phyloP scores from a whole-genome alignment of 2,113 vertebrate genomes.

The Gambusia affinis region DNA sequence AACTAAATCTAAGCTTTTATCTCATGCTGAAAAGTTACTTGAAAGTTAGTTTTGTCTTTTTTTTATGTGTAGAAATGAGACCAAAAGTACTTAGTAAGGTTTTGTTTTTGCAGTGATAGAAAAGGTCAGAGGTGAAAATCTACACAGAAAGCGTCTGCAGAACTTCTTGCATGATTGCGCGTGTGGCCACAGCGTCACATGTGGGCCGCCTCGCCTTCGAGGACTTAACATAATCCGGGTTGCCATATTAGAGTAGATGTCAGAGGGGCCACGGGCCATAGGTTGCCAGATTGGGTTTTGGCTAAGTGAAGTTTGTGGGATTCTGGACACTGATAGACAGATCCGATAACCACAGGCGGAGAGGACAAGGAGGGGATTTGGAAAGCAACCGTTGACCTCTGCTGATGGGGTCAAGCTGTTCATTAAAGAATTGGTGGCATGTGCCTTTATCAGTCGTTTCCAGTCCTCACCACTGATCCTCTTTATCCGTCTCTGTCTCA shows the following conservation, averaged over 20 bases:
- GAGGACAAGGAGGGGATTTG: slow-evolving; percentile 63
- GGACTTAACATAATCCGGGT: slow-evolving; percentile 66
- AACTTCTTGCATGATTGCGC: slow-evolving; percentile 14
- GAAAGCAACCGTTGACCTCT: slow-evolving; percentile 71
- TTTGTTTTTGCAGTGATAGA: not conserved
- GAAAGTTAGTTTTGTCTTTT: no score
- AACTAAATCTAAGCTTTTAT: no score
- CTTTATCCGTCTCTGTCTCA: slow-evolving; percentile 68
- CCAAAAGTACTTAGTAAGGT: no score
- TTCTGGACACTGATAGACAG: slow-evolving; percentile 71
- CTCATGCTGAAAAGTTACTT: no score
- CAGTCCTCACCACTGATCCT: slow-evolving; percentile 73
- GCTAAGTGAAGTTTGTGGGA: slow-evolving; percentile 69
- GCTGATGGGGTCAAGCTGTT: slow-evolving; percentile 77
- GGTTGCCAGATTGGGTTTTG: slow-evolving; percentile 63
- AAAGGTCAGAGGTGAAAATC: slow-evolving; percentile 10
- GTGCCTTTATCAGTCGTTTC: slow-evolving; percentile 72
- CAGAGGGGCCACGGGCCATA: slow-evolving; percentile 51
- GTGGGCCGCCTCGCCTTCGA: slow-evolving; percentile 55
- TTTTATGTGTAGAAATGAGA: no score
- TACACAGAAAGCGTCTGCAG: slow-evolving; percentile 8
- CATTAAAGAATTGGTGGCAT: slow-evolving; percentile 75
- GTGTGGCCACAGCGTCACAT: slow-evolving; percentile 44
- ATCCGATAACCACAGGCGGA: slow-evolving; percentile 64
- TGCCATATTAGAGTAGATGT: slow-evolving; percentile 73